Conservation (phyloP, 2,888 invertebrate genomes). For the Drosophila mimetica region DNA sequence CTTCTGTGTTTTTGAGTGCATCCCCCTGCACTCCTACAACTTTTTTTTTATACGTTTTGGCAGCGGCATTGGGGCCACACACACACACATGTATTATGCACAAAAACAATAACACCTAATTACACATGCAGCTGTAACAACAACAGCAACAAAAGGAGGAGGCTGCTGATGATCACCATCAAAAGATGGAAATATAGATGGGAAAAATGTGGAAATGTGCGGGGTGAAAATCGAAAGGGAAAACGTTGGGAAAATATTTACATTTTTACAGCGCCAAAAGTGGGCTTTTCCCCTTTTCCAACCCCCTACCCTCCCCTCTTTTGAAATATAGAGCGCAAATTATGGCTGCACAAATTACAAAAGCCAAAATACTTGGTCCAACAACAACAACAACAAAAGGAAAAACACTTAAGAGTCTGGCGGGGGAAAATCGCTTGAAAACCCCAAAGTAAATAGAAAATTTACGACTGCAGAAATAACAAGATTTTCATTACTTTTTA, state of each 20-base stretch:
- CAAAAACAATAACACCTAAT: slow-evolving; percentile 48
- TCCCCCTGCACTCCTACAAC: slow-evolving; percentile 1
- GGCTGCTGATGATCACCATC: slow-evolving; percentile 30
- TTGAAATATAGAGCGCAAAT: slow-evolving; percentile 26
- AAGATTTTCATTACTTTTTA: slow-evolving; percentile 8
- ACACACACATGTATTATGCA: slow-evolving; percentile 17
- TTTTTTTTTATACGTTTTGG: slow-evolving; percentile 29
- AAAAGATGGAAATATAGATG: slow-evolving; percentile 35
- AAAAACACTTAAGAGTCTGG: slow-evolving; percentile 27
- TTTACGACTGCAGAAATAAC: slow-evolving; percentile 8
- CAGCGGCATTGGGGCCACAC: slow-evolving; percentile 31
- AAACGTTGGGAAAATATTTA: slow-evolving; percentile 39
- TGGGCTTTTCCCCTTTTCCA: not conserved
- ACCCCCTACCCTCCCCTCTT: not conserved
- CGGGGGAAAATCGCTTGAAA: not conserved
- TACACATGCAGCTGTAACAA: slow-evolving; percentile 37
- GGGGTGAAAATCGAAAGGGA: not conserved
- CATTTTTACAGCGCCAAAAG: slow-evolving; percentile 58
- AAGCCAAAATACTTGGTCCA: slow-evolving; percentile 44
- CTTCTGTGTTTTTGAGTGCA: slow-evolving; percentile 41
- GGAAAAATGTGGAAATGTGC: not conserved
- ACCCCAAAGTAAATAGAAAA: slow-evolving; percentile 6
- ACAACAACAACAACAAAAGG: not conserved
- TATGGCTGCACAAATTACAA: slow-evolving; percentile 8
- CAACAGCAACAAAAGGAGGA: slow-evolving; percentile 14